phyloP scores from a whole-genome alignment of 2,113 vertebrate species.

The Oreochromis niloticus region DNA sequence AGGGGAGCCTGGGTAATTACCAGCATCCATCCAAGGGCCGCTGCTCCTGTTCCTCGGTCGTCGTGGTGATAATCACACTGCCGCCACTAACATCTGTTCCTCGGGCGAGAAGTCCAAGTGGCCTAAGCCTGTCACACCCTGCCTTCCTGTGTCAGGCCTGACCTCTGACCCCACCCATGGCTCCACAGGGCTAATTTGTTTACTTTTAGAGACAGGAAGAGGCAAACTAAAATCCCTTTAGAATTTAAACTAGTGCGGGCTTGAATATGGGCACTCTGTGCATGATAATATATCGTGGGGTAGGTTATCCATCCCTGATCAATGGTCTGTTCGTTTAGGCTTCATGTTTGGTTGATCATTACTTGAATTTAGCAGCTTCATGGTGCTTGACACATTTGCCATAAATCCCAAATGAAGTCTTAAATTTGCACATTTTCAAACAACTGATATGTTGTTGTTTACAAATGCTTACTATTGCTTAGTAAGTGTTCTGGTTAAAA shows the following conservation, averaged over 20 bases:
- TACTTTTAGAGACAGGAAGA: constrained; percentile 73
- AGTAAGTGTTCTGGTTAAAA: background rate
- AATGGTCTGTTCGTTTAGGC: background rate
- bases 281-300: background rate
- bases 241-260: constrained; percentile 76
- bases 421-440: background rate
- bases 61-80: constrained; percentile 93
- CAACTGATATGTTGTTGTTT: background rate
- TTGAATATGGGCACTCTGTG: constrained; percentile 72
- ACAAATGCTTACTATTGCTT: background rate
- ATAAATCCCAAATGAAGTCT: background rate
- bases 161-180: constrained; percentile 85
- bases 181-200: constrained; percentile 88
- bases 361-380: background rate
- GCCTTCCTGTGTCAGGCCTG: constrained; percentile 81
- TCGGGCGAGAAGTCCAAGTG: constrained; percentile 82
- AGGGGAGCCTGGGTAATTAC: constrained; percentile 97
- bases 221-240: constrained; percentile 51
- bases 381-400: background rate
- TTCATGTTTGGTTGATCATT: background rate
- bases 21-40: constrained; percentile 92
- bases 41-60: constrained; percentile 78
- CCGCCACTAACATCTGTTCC: constrained; percentile 94
- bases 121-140: constrained; percentile 87
- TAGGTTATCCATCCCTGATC: background rate